These are phyloP conservation scores for Xiphophorus birchmanni DNA, from an alignment of 2,797 vertebrate genomes.

Conservation along the genomic window DNA sequence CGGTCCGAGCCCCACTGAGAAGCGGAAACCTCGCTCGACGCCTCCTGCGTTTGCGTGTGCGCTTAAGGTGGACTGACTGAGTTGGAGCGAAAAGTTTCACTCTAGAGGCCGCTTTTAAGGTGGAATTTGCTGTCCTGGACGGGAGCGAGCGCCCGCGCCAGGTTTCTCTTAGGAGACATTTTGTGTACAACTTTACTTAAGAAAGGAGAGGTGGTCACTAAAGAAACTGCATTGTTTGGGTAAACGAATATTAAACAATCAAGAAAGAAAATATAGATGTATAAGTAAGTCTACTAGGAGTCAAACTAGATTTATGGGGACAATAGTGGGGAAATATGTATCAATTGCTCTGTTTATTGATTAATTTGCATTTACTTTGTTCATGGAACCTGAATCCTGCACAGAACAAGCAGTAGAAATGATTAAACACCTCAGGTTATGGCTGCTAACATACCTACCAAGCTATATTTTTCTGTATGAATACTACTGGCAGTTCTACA, in stretches of 20 bases:
- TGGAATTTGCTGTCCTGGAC: constrained; percentile 65
- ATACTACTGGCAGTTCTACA: neutral
- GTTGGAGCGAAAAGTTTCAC: constrained; percentile 75
- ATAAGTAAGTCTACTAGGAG: neutral
- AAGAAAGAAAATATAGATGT: neutral
- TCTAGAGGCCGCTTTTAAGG: constrained; percentile 75
- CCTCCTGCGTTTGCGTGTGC: constrained; percentile 86
- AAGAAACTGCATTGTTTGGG: neutral
- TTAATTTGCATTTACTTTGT: neutral
- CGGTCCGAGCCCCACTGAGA: constrained; percentile 82
- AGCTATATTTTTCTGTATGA: neutral
- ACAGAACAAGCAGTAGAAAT: neutral
- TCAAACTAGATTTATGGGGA: neutral
- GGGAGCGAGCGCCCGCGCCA: constrained; percentile 50
- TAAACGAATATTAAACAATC: neutral
- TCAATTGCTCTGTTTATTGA: neutral
- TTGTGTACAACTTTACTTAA: neutral
- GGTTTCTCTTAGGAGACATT: constrained; percentile 26
- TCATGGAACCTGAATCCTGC: neutral
- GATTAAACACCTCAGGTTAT: neutral
- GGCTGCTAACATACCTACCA: neutral
- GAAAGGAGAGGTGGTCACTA: neutral
- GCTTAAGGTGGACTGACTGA: constrained; percentile 84
- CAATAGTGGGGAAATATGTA: neutral
- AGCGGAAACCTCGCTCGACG: constrained; percentile 88